These are phyloP conservation scores for Pollachius pollachius DNA, from an alignment of 2,113 vertebrate species.

Conservation along the genomic window DNA sequence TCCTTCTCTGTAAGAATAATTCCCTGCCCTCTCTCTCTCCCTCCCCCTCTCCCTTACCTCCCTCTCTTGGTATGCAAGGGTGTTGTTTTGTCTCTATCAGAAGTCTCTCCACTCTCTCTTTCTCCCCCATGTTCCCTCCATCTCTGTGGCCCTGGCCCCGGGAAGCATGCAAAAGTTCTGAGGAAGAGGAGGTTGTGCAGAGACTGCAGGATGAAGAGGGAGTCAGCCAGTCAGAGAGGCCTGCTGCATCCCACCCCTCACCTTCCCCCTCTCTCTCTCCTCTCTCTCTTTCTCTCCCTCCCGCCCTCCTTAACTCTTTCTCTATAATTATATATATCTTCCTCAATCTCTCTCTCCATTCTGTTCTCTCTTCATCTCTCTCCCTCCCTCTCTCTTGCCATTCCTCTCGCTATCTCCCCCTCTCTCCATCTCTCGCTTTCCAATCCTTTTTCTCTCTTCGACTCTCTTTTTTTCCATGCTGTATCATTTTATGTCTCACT, in stretches of 20 bases:
- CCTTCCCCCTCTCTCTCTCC: slow-evolving; percentile 16
- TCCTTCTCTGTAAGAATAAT: background rate
- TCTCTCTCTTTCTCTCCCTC: background rate
- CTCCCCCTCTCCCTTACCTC: background rate
- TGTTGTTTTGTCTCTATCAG: background rate
- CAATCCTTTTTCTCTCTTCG: too few species aligned
- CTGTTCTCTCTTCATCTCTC: too few species aligned
- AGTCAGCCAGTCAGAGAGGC: background rate
- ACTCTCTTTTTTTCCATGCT: too few species aligned
- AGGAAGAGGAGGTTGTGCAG: slow-evolving; percentile 38
- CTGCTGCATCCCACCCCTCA: slow-evolving; percentile 35
- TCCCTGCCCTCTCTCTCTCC: background rate
- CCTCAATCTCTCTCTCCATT: background rate
- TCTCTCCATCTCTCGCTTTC: too few species aligned
- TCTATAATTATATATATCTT: too few species aligned
- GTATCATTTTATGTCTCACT: too few species aligned
- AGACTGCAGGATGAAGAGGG: slow-evolving; percentile 41
- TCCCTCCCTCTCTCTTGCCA: too few species aligned
- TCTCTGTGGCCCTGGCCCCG: slow-evolving; percentile 28
- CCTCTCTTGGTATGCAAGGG: background rate
- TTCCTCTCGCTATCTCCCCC: too few species aligned
- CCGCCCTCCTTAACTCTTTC: background rate
- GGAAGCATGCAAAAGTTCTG: slow-evolving; percentile 57
- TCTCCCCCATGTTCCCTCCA: slow-evolving; percentile 12
- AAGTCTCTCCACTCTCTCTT: slow-evolving; percentile 17